A percentile compares a stretch with the other conserved stretches of the same genome.
phyloP scores from a whole-genome alignment of 2,888 invertebrate species.

The Pristionchus fissidentatus region DNA sequence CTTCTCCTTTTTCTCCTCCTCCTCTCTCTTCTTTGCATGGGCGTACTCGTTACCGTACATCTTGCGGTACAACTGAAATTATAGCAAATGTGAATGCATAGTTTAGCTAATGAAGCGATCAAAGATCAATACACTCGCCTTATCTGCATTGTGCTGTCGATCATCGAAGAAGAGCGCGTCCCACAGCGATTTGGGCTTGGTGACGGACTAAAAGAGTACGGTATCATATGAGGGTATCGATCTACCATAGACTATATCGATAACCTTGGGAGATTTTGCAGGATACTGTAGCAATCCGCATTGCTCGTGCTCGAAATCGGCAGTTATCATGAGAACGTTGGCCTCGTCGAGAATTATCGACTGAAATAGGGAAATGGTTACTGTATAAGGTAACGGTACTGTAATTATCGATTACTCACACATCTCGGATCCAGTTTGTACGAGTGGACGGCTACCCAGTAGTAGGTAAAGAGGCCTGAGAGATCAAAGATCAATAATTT shows the following conservation, averaged over 20 bases:
- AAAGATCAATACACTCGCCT: background rate
- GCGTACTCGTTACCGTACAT: conserved; percentile 29
- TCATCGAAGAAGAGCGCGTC: conserved; percentile 40
- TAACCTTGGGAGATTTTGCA: background rate
- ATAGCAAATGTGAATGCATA: background rate
- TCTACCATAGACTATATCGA: no score
- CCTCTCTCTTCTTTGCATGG: background rate
- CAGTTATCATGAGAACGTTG: conserved; percentile 13
- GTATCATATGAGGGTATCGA: no score
- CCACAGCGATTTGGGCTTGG: conserved; percentile 31
- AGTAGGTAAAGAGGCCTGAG: background rate
- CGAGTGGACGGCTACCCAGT: conserved; percentile 10
- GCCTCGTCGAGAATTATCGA: conserved; percentile 17
- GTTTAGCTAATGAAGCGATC: background rate
- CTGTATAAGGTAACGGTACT: background rate
- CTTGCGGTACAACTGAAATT: background rate
- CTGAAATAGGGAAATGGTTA: background rate
- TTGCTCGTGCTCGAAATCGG: conserved; percentile 8
- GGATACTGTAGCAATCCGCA: background rate
- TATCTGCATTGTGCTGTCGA: background rate
- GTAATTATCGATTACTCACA: background rate
- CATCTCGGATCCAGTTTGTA: conserved; percentile 30
- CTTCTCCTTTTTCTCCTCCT: background rate
- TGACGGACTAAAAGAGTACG: no score
- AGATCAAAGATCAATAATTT: background rate